Percentiles rank a stretch among this genome's conserved stretches.
phyloP scores from a whole-genome alignment of 2,113 vertebrate species.

The Apistogramma diplotaenia region DNA sequence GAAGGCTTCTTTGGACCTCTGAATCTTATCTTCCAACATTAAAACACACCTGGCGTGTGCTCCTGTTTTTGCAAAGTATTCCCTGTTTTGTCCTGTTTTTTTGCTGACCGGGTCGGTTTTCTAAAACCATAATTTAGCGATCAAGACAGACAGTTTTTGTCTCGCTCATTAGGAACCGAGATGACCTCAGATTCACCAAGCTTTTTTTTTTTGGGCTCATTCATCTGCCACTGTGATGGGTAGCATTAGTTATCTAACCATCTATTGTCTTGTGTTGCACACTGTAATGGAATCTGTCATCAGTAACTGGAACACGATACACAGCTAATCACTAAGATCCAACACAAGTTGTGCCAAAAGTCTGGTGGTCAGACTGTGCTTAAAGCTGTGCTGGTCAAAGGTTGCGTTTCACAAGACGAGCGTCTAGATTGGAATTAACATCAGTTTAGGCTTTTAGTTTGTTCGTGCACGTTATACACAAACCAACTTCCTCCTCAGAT shows the following conservation, averaged over 20 bases:
- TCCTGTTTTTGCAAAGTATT: background rate
- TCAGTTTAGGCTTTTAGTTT: background rate
- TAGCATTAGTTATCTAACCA: background rate
- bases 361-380: background rate
- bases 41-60: background rate
- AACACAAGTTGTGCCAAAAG: background rate
- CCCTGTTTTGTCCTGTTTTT: background rate
- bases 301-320: background rate
- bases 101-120: background rate
- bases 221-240: background rate
- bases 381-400: background rate
- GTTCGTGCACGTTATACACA: constrained; percentile 2
- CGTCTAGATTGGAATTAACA: background rate
- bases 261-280: background rate
- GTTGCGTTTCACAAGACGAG: background rate
- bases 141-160: background rate
- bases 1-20: background rate
- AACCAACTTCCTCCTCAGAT: constrained; percentile 37
- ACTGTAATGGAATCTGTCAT: background rate
- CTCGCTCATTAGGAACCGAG: background rate
- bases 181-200: background rate
- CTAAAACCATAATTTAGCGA: background rate
- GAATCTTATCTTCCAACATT: background rate
- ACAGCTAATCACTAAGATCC: background rate
- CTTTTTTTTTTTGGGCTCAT: background rate